A percentile compares a stretch with the other conserved stretches of the same genome.
These are phyloP conservation scores for Ceriagrion tenellum DNA, from an alignment of 2,888 invertebrate species.

Conservation along the genomic window DNA sequence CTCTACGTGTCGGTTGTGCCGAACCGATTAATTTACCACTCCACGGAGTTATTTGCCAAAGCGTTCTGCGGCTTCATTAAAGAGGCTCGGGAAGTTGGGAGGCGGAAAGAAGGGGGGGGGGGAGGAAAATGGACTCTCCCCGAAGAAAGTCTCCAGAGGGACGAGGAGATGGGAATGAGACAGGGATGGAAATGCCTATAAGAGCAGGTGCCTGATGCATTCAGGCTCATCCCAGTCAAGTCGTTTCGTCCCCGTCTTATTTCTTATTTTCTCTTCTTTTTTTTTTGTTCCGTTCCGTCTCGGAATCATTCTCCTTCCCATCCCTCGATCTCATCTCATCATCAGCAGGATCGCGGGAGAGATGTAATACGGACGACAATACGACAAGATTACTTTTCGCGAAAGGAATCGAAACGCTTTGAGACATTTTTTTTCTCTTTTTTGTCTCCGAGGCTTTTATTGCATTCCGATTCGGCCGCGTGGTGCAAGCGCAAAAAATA, in stretches of 20 bases:
- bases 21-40: conserved; percentile 61
- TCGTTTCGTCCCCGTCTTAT: neutral
- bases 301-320: too few species aligned
- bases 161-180: neutral
- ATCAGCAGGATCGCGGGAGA: neutral
- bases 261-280: too few species aligned
- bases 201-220: conserved; percentile 23
- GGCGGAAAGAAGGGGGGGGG: neutral
- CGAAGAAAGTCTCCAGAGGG: neutral
- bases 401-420: neutral
- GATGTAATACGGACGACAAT: neutral
- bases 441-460: neutral
- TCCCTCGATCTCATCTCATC: neutral
- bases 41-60: conserved; percentile 52
- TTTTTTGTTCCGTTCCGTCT: too few species aligned
- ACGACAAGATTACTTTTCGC: conserved; percentile 5
- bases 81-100: neutral
- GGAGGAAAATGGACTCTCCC: neutral
- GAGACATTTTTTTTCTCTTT: neutral
- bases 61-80: conserved; percentile 56
- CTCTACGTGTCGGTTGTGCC: conserved; percentile 33
- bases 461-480: neutral
- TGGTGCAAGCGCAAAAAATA: neutral
- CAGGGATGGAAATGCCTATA: neutral
- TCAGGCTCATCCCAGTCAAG: neutral